Evolutionary conservation across 2,888 invertebrate genomes (phyloP).

Genomic region (Panorpa germanica): DNA sequence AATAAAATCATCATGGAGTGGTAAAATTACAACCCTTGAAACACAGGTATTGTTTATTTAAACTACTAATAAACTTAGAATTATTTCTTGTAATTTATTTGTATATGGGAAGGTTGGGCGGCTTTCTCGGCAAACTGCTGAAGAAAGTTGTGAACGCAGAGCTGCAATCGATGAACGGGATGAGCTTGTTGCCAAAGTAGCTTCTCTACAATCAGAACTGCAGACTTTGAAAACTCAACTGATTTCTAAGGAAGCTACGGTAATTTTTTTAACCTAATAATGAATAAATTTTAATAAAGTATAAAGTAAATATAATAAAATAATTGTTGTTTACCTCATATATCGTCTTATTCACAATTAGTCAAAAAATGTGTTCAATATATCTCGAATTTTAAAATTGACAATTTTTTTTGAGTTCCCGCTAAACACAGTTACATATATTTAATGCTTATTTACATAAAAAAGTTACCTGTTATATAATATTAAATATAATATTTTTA

Average conservation of each 20-base stretch:
- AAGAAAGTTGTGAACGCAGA: conserved; percentile 63
- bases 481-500: no score
- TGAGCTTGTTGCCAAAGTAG: conserved; percentile 40
- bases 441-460: no score
- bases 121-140: conserved; percentile 65
- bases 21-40: conserved; percentile 72
- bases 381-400: no score
- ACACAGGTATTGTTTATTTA: conserved; percentile 45
- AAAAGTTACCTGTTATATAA: no score
- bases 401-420: no score
- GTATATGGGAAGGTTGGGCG: conserved; percentile 39
- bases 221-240: conserved; percentile 45
- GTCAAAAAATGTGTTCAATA: no score
- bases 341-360: no score
- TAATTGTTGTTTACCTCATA: no score
- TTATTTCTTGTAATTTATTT: neutral
- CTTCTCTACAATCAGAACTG: conserved; percentile 40
- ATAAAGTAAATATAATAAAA: no score
- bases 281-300: no score
- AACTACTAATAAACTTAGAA: conserved; percentile 1
- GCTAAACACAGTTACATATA: no score
- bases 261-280: no score
- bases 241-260: conserved; percentile 49
- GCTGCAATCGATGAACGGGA: conserved; percentile 50
- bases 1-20: conserved; percentile 83